Evolutionary conservation across 1,140 invertebrate species (phyloP).

Genomic region (Drosophila arawakana): DNA sequence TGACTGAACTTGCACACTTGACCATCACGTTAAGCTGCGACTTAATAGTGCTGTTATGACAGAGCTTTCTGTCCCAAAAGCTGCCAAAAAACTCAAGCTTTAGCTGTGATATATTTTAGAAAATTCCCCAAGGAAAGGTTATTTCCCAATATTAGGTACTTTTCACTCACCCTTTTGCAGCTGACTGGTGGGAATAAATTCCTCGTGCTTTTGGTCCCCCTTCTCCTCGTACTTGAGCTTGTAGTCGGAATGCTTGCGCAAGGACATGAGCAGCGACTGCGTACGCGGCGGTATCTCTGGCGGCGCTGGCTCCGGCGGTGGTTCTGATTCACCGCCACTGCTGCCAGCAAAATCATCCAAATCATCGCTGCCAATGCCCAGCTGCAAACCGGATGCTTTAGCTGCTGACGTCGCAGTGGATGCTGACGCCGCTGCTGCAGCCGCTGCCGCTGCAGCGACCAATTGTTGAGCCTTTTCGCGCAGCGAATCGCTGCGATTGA

Average conservation of each 20-base stretch:
- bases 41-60: slow-evolving; percentile 9
- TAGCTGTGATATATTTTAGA: neutral
- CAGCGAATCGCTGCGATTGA: slow-evolving; percentile 60
- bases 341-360: slow-evolving; percentile 13
- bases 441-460: slow-evolving; percentile 44
- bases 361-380: slow-evolving; percentile 27
- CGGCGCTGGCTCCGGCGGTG: slow-evolving; percentile 89
- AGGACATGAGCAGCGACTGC: slow-evolving; percentile 87
- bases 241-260: slow-evolving; percentile 82
- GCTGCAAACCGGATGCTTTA: slow-evolving; percentile 22
- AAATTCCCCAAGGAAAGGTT: neutral
- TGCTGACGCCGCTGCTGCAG: slow-evolving; percentile 31
- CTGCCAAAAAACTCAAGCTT: neutral
- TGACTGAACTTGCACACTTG: neutral
- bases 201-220: slow-evolving; percentile 84
- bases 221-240: slow-evolving; percentile 84
- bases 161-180: slow-evolving; percentile 78
- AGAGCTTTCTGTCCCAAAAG: slow-evolving; percentile 30
- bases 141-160: slow-evolving; percentile 2
- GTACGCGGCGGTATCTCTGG: slow-evolving; percentile 89
- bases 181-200: slow-evolving; percentile 83
- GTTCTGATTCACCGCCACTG: slow-evolving; percentile 85
- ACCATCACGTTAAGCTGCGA: neutral
- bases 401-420: slow-evolving; percentile 14
- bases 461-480: slow-evolving; percentile 47